A percentile compares a stretch with the other conserved stretches of the same genome.
phyloP scores from a whole-genome alignment of 2,888 invertebrate genomes.

The Unio pictorum region DNA sequence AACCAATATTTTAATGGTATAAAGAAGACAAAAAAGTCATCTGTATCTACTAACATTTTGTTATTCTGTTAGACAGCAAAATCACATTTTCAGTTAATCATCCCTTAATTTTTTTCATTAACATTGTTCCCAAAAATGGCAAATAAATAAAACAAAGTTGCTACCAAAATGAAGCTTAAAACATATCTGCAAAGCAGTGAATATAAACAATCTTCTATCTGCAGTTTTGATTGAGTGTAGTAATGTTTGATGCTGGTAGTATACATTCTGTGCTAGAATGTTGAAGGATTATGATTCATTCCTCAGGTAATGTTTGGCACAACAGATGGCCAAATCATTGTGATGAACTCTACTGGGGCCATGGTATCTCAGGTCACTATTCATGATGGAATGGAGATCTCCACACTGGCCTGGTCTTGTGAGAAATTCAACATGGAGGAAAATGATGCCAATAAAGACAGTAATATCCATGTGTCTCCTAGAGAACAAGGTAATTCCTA shows the following conservation, averaged over 20 bases:
- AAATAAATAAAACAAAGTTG: too few relatives aligned
- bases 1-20: too few relatives aligned
- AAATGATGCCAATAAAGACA: constrained; percentile 49
- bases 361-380: constrained; percentile 95
- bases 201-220: background rate
- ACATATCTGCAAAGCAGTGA: too few relatives aligned
- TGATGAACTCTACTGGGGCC: constrained; percentile 95
- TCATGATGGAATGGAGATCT: constrained; percentile 86
- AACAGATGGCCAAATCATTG: constrained; percentile 93
- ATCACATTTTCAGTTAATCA: too few relatives aligned
- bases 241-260: background rate
- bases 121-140: too few relatives aligned
- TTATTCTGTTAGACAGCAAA: too few relatives aligned
- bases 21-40: too few relatives aligned
- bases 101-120: too few relatives aligned
- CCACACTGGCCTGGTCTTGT: constrained; percentile 96
- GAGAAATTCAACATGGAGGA: constrained; percentile 99
- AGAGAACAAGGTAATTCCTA: background rate
- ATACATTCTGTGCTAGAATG: background rate
- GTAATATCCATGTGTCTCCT: constrained; percentile 22
- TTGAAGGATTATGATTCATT: background rate
- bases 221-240: too few relatives aligned
- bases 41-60: too few relatives aligned
- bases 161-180: too few relatives aligned
- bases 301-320: constrained; percentile 92